Conservation (phyloP, 2,888 invertebrate genomes). For the Nipponacmea schrenckii region DNA sequence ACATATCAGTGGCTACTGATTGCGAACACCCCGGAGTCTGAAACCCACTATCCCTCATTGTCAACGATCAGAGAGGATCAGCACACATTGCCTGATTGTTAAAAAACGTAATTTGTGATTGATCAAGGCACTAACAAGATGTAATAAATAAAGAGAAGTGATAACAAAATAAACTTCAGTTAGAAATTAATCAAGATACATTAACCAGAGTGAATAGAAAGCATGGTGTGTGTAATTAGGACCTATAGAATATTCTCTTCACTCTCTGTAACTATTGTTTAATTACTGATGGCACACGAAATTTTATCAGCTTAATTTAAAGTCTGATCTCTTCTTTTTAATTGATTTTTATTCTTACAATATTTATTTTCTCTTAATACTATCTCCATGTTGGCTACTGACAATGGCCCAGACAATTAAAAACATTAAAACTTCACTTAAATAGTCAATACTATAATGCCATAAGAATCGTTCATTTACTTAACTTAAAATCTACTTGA, state of each 20-base stretch:
- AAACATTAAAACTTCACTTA: too few relatives aligned
- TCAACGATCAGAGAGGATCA: too few relatives aligned
- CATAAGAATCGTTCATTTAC: not conserved
- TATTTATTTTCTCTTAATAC: constrained; percentile 6
- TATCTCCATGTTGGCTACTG: not conserved
- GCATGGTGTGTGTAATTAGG: constrained; percentile 1
- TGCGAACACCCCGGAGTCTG: too few relatives aligned
- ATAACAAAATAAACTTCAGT: constrained; percentile 1
- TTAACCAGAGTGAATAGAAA: not conserved
- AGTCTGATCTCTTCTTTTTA: not conserved
- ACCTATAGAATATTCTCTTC: not conserved
- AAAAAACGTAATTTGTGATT: too few relatives aligned
- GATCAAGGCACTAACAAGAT: not conserved
- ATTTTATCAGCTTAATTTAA: constrained; percentile 3
- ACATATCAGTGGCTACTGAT: too few relatives aligned
- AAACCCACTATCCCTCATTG: too few relatives aligned
- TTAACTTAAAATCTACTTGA: not conserved
- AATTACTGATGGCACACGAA: constrained; percentile 2
- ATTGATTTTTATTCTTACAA: not conserved
- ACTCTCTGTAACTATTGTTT: not conserved
- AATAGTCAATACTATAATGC: not conserved
- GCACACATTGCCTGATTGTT: too few relatives aligned
- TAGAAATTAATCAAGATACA: not conserved
- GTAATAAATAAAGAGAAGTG: constrained; percentile 4
- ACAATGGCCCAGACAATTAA: not conserved